Evolutionary conservation across 2,113 vertebrate genomes (phyloP).

Genomic region (Erythrolamprus reginae): DNA sequence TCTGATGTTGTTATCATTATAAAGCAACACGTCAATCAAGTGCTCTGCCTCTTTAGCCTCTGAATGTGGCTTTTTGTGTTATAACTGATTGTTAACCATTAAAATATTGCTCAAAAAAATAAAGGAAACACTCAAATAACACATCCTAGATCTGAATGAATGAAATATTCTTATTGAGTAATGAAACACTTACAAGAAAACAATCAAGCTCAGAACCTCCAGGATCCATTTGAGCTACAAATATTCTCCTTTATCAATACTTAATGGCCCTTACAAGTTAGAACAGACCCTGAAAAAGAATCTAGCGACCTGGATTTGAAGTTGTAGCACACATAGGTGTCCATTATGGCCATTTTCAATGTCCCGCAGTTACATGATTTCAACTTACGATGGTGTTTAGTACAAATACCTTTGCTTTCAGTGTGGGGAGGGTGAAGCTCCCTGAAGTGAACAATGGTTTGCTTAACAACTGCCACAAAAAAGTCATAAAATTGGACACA

Average conservation of each 20-base stretch:
- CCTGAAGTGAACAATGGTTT: neutral
- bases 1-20: no score
- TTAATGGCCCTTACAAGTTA: neutral
- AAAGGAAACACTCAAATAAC: no score
- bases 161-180: no score
- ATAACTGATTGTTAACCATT: neutral
- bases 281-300: neutral
- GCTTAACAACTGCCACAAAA: neutral
- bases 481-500: neutral
- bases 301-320: neutral
- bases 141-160: no score
- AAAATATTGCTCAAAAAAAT: no score
- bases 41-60: no score
- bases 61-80: neutral
- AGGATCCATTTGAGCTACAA: neutral
- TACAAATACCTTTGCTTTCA: neutral
- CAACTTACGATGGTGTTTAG: neutral
- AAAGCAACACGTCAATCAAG: no score
- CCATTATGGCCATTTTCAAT: neutral
- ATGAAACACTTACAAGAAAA: neutral
- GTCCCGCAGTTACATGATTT: neutral
- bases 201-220: neutral
- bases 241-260: neutral
- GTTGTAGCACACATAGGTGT: neutral
- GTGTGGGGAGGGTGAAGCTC: accelerated